phyloP scores from a whole-genome alignment of 2,113 vertebrate genomes.

The Cichladusa arquata region DNA sequence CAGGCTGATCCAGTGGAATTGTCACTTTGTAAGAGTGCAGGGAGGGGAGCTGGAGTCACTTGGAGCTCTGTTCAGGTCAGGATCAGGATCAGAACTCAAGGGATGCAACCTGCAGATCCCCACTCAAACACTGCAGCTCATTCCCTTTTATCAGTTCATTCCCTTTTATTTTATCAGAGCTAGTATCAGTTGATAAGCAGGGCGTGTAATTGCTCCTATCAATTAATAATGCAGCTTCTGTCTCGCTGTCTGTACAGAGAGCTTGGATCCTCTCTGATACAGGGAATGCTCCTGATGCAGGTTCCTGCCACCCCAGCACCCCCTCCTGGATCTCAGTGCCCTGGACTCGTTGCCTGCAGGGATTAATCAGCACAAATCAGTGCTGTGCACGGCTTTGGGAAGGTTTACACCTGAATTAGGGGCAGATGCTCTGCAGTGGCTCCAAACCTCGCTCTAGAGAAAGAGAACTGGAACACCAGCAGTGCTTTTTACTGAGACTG shows the following conservation, averaged over 20 bases:
- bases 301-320: not conserved
- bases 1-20: not conserved
- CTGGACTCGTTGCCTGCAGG: not conserved
- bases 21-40: accelerated
- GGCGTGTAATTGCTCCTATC: not conserved
- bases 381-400: not conserved
- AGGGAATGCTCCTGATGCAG: not conserved
- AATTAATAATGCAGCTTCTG: not conserved
- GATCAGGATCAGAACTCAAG: not conserved
- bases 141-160: not conserved
- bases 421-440: not conserved
- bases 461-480: not conserved
- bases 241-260: not conserved
- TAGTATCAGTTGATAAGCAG: not conserved
- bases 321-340: not conserved
- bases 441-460: not conserved
- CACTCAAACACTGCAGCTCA: not conserved
- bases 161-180: not conserved
- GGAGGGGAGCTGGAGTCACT: not conserved
- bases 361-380: not conserved
- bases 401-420: not conserved
- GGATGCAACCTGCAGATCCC: not conserved
- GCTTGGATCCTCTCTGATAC: not conserved
- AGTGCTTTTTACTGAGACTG: not conserved
- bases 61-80: not conserved